phyloP scores from a whole-genome alignment of 2,113 vertebrate species.

The Chloropsis cyanopogon region DNA sequence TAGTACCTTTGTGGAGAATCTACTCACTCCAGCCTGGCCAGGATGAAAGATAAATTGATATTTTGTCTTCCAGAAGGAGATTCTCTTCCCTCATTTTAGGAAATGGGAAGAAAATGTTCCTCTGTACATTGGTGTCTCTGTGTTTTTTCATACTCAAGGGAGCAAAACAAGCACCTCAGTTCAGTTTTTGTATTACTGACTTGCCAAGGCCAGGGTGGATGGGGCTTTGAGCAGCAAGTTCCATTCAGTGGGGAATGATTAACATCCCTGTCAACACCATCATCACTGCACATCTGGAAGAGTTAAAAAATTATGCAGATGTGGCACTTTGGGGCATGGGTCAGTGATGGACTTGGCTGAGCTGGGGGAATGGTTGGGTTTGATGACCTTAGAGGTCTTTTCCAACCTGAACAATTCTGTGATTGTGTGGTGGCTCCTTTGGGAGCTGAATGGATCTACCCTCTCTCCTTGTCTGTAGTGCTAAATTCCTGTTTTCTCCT shows the following conservation, averaged over 20 bases:
- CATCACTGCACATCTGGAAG: neutral
- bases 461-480: neutral
- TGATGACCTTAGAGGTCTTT: neutral
- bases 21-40: neutral
- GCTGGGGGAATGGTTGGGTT: neutral
- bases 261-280: neutral
- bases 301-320: neutral
- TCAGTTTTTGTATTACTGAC: neutral
- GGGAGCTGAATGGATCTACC: neutral
- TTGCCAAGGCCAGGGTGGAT: neutral
- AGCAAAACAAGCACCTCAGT: neutral
- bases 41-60: neutral
- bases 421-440: neutral
- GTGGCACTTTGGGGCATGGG: neutral
- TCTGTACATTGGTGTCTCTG: neutral
- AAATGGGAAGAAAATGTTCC: neutral
- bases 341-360: neutral
- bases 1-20: too few relatives aligned
- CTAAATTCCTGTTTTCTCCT: neutral
- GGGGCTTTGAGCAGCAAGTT: neutral
- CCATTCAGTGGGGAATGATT: neutral
- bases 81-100: neutral
- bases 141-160: neutral
- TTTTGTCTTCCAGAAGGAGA: neutral
- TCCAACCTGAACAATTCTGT: too few relatives aligned